A percentile compares a stretch with the other conserved stretches of the same genome.
Evolutionary conservation across 2,113 vertebrate species (phyloP).

Genomic region (Buteo buteo): DNA sequence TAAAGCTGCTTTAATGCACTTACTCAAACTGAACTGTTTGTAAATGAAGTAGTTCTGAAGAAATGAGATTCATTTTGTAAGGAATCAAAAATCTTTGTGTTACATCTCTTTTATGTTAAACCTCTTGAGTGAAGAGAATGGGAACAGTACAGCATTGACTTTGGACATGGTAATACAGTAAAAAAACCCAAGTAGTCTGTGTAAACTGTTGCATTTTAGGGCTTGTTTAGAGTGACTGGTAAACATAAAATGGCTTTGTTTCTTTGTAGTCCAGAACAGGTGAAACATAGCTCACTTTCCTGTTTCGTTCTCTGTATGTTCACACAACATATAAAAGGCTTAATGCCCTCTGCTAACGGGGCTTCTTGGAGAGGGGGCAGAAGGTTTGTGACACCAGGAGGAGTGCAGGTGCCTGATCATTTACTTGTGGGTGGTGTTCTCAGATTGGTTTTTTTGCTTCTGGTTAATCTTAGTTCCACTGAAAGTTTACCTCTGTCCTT

Average conservation of each 20-base stretch:
- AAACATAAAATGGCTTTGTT: not conserved
- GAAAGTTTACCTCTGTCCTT: not conserved
- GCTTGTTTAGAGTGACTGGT: not conserved
- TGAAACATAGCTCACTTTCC: not conserved
- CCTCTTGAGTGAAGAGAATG: not conserved
- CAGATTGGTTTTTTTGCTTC: not conserved
- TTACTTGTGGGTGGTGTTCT: not conserved
- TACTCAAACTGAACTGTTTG: not conserved
- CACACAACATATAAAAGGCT: not conserved
- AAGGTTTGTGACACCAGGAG: not conserved
- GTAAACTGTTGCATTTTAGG: not conserved
- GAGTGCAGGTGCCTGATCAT: not conserved
- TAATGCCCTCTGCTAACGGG: not conserved
- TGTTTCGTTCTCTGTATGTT: not conserved
- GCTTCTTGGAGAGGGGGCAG: not conserved
- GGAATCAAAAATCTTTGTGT: not conserved
- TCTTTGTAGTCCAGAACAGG: not conserved
- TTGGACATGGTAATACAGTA: not conserved
- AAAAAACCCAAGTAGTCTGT: not conserved
- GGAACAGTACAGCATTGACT: not conserved
- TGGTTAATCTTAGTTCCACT: not conserved
- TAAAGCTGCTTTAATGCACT: not conserved
- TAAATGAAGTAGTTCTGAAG: not conserved
- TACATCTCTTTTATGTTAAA: not conserved
- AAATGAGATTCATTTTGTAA: not conserved